Percentiles rank a stretch among this genome's conserved stretches.
phyloP scores from a whole-genome alignment of 1,140 invertebrate species.

The Notospermus geniculatus region DNA sequence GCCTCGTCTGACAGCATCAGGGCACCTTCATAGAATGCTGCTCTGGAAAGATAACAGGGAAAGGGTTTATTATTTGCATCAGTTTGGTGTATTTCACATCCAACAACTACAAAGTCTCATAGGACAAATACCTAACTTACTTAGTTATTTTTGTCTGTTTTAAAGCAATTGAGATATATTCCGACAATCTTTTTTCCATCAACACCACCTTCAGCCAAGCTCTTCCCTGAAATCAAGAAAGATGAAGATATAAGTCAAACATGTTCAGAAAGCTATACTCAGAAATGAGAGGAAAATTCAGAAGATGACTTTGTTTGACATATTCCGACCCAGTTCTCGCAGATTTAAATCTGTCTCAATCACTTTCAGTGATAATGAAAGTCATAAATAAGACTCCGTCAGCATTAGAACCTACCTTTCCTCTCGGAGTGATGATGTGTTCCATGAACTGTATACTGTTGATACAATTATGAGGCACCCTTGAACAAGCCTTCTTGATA shows the following conservation, averaged over 20 bases:
- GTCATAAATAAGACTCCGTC: too few species aligned
- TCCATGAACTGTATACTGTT: constrained; percentile 33
- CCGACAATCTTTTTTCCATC: constrained; percentile 40
- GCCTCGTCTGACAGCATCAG: constrained; percentile 36
- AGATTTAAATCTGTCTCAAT: too few species aligned
- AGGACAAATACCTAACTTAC: constrained; percentile 18
- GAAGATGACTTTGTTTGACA: too few species aligned
- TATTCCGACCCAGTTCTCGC: too few species aligned
- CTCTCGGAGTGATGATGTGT: constrained; percentile 32
- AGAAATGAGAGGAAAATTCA: too few species aligned
- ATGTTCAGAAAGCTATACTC: too few species aligned
- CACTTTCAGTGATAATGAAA: too few species aligned
- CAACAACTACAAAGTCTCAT: too few species aligned
- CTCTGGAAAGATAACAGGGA: constrained; percentile 21
- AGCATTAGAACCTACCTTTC: constrained; percentile 27
- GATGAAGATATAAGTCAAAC: too few species aligned
- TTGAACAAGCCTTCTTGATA: constrained; percentile 27
- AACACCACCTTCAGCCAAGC: constrained; percentile 36
- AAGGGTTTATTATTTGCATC: too few species aligned
- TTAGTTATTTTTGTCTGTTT: constrained; percentile 31
- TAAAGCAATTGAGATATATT: constrained; percentile 32
- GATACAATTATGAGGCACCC: constrained; percentile 31
- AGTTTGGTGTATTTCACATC: too few species aligned
- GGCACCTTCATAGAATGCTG: constrained; percentile 32
- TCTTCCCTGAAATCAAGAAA: constrained; percentile 25